phyloP scores from a whole-genome alignment of 2,888 invertebrate species.

The Emmelina monodactyla region DNA sequence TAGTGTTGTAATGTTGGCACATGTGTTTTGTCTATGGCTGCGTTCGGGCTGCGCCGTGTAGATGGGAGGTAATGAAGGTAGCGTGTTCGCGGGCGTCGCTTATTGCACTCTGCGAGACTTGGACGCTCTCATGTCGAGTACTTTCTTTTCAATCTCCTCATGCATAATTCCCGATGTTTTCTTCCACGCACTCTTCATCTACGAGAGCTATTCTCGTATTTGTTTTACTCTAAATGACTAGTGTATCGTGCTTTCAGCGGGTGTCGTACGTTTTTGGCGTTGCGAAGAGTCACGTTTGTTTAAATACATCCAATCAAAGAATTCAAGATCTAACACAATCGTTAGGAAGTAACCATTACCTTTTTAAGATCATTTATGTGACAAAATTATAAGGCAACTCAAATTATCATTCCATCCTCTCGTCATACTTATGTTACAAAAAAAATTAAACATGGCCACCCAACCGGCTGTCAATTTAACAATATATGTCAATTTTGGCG shows the following conservation, averaged over 20 bases:
- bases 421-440: no score
- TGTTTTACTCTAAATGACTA: slow-evolving; percentile 52
- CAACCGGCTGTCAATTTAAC: slow-evolving; percentile 45
- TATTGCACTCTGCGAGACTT: slow-evolving; percentile 52
- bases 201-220: slow-evolving; percentile 52
- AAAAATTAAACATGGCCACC: slow-evolving; percentile 51
- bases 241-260: slow-evolving; percentile 35
- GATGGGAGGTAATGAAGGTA: slow-evolving; percentile 55
- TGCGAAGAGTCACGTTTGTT: slow-evolving; percentile 26
- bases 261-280: slow-evolving; percentile 43
- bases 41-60: slow-evolving; percentile 34
- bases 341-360: no score
- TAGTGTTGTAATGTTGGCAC: slow-evolving; percentile 27
- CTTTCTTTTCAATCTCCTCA: slow-evolving; percentile 60
- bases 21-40: slow-evolving; percentile 26
- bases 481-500: slow-evolving; percentile 56
- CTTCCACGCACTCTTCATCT: slow-evolving; percentile 45
- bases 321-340: no score
- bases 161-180: slow-evolving; percentile 56
- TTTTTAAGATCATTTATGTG: no score
- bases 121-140: slow-evolving; percentile 57
- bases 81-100: slow-evolving; percentile 49
- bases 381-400: no score
- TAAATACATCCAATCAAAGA: no score
- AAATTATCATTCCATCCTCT: no score